Percentiles rank a stretch among this genome's conserved stretches.
phyloP scores from a whole-genome alignment of 2,113 vertebrate species.

The Chiloscyllium plagiosum region DNA sequence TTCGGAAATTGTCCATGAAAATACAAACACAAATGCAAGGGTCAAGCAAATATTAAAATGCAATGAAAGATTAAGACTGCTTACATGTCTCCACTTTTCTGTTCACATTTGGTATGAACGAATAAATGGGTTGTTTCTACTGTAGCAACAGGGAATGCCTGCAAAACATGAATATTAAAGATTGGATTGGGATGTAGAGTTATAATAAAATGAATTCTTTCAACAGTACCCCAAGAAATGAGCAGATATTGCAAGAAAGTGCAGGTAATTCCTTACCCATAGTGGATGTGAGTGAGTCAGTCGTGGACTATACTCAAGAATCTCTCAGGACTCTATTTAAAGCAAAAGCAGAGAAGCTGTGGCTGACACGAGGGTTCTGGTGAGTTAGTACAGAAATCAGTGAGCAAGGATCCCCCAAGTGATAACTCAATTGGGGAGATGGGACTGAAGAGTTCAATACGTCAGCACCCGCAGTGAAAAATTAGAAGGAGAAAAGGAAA shows the following conservation, averaged over 20 bases:
- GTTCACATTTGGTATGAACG: neutral
- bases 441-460: neutral
- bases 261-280: neutral
- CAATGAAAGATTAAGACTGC: neutral
- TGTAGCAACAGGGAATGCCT: neutral
- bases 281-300: neutral
- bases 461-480: neutral
- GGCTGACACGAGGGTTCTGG: neutral
- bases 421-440: neutral
- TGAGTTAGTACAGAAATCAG: neutral
- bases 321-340: neutral
- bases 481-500: neutral
- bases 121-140: neutral
- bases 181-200: neutral
- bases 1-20: neutral
- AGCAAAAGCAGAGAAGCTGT: neutral
- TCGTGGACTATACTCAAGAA: neutral
- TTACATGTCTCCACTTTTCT: neutral
- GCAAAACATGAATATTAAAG: neutral
- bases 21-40: neutral
- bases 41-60: neutral
- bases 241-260: neutral
- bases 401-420: neutral
- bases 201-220: neutral
- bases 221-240: neutral